Evolutionary conservation across 1,140 invertebrate genomes (phyloP), one percentile per base, ranked within the genome.

Genomic region (Akabosia matsudoensis): DNA sequence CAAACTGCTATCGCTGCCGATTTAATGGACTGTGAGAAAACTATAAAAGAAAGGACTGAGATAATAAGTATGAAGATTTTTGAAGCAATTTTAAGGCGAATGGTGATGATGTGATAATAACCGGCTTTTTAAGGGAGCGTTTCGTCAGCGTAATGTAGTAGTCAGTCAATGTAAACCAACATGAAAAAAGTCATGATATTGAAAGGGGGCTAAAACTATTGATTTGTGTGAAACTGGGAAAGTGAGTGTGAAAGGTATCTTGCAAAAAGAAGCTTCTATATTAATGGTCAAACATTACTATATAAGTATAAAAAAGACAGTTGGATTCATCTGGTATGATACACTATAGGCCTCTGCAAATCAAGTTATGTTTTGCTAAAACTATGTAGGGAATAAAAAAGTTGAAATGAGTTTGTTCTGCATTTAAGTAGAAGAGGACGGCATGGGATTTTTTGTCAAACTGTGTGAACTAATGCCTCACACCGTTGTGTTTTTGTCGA

Each of bases 1-100:
- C 61, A 67, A n/a, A 67, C 61, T 67, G 61, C 61, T 67, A 67
- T 67, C 61, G 61, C 61, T 67, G 61, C 61, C 61, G 61, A 67
- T 67, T 30, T 67, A 61, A 67, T 30, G 61, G 61, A 67, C 61
- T 67, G 61, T 67, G 61, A 67, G 30, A 7, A 67, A 61, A 16
- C 14, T 61, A 61, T 16, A 67, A 67, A 67, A 67, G 61, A 67
- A 67, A 67, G 61, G 61, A 67, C 61, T 67, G 61, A 67, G 61
- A 28, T 67, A n/a, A n/a, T n/a, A 67, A 67, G 61, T 67, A 67
- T 67, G 61, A 61, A 61, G 54, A 61, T 67, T 67, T 61, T 67
- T 31, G 61, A 67, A 67, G 61, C 61, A 67, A 67, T 67, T 67
- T 67, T 67, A 4, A 45, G 37, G 61, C 28, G n/a, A n/a, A n/a